Base-by-base conservation (phyloP, 1,140 invertebrate species). In the Harlomillsia oculata region DNA sequence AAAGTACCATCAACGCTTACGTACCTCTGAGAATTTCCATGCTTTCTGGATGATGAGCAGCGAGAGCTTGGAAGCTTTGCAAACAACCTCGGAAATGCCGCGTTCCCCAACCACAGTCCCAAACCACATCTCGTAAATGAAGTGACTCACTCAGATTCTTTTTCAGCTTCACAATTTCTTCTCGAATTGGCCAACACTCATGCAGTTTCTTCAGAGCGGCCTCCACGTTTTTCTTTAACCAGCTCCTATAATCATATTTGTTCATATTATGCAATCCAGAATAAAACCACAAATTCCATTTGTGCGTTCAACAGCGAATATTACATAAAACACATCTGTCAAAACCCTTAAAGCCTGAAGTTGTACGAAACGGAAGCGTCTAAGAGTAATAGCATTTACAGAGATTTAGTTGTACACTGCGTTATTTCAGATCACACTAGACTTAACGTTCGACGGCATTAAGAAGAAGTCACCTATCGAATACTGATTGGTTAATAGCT, bases 81-180 rank as follows among this genome's bases (percentile, higher is more conserved):
- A 92, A 72, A 66, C 85, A 87, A 16, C 89, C 89, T 60, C 86
- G 75, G 66, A 89, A 88, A 68, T 91, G 88, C 57, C 82, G 81
- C 21, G 84, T 81, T 67, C 90, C 89, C 87, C 89, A 93, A 13
- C 87, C 87, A 69, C 83, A 88, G 59, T 91, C 85, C 78, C 84
- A 87, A 26, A 76, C 69, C 0, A 86, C 75, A 56, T 80, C 74
- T 29, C 73, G 75, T 1, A 88, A 59, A 36, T 76, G 72, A 34
- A 84, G 71, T 23, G 75, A 67, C 5, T 73, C 45, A 9, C 76
- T 74, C 23, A 89, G 68, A 34, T 71, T 65, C 34, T 75, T 69
- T 61, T 78, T 74, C 6, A 88, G 68, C 64, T 78, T 77, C 52
- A 74, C 67, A 1, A 84, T 80, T 69, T 88, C 84, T 40, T 81